Base-by-base conservation (phyloP, 2,797 vertebrate species). In the Periophthalmus magnuspinnatus region DNA sequence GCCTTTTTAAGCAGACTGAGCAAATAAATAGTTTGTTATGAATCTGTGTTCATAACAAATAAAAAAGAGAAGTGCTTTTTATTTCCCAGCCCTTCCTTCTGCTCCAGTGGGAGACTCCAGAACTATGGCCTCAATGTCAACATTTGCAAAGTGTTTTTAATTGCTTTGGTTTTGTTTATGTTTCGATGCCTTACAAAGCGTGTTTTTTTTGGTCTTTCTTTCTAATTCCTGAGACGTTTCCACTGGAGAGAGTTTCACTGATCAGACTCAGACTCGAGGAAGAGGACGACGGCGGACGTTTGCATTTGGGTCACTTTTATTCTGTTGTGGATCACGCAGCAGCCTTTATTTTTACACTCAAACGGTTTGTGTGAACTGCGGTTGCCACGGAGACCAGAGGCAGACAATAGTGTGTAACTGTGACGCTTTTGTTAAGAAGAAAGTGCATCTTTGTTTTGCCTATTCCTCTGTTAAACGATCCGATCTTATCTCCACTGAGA, bases 371-470 rank as follows among this genome's bases (percentile, higher is more conserved):
- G 86, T 81, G 85, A 89, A 91, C 84, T 84, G 88, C 90, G 88
- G 85, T 84, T 78, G 89, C 84, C 78, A 50, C 65, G 76, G 76
- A 86, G 75, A 89, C 59, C 80, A 90, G 79, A 88, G 87, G 83
- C 84, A 79, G 85, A 92, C 91, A 86, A 92, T 83, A 91, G 91
- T 91, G 90, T 81, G 87, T 92, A 93, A 91, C 90, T 93, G 93
- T 93, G 92, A 93, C 93, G 93, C 91, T 93, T 94, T 93, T 91
- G 88, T 92, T 93, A 89, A 90, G 84, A 91, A 86, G 87, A 89
- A 93, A 92, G 90, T 94, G 91, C 91, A 92, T 94, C 85, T 94
- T 94, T 94, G 92, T n/a, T 89, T 87, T 89, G 91, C 86, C 88
- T 91, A 91, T 90, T 89, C 90, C 91, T 92, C 90, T 90, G 90